Conservation (phyloP, 2,888 invertebrate genomes). For the Leptopilina myrica region DNA sequence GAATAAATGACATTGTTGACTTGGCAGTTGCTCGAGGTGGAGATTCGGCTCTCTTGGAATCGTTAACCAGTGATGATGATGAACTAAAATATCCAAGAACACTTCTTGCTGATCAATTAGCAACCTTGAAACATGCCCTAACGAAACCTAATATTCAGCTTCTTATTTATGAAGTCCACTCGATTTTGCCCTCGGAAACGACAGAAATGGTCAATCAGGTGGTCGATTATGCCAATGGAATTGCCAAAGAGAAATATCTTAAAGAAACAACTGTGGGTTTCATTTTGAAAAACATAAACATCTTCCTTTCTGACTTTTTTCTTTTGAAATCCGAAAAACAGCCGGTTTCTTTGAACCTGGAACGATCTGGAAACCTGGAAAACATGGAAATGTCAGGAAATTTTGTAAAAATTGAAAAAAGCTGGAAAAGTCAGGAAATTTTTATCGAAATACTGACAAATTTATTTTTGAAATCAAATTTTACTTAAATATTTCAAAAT, state of each 20-base stretch:
- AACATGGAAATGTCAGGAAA: too few species aligned
- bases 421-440: too few species aligned
- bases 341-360: too few species aligned
- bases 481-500: too few species aligned
- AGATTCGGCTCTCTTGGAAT: slow-evolving; percentile 86
- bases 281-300: neutral
- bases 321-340: neutral
- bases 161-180: slow-evolving; percentile 89
- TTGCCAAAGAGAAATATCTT: slow-evolving; percentile 84
- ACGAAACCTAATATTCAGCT: slow-evolving; percentile 90
- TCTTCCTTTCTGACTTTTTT: neutral
- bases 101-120: slow-evolving; percentile 87
- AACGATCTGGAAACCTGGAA: too few species aligned
- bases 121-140: slow-evolving; percentile 85
- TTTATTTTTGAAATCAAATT: too few species aligned
- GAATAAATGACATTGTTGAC: slow-evolving; percentile 88
- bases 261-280: slow-evolving; percentile 70
- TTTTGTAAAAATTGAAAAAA: too few species aligned
- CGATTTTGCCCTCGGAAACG: slow-evolving; percentile 86
- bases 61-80: slow-evolving; percentile 68
- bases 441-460: too few species aligned
- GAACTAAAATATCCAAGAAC: slow-evolving; percentile 59
- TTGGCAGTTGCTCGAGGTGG: slow-evolving; percentile 84
- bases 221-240: slow-evolving; percentile 83
- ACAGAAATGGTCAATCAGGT: slow-evolving; percentile 84